Evolutionary conservation across 2,888 invertebrate species (phyloP).

Genomic region (Drosophila anomelani): DNA sequence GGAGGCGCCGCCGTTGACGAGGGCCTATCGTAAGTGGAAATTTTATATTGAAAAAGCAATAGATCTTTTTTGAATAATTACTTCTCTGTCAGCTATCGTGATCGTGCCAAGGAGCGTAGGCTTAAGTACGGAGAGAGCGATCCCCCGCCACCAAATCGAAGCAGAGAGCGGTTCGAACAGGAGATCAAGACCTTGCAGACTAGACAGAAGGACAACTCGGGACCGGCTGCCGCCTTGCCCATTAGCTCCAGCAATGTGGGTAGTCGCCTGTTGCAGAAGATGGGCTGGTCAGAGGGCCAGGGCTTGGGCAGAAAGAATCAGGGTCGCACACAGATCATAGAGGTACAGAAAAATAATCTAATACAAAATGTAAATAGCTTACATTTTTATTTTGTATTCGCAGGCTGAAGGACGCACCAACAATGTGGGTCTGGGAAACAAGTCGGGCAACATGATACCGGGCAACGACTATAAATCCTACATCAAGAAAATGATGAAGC

Average conservation of each 20-base stretch:
- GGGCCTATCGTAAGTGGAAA: slow-evolving; percentile 59
- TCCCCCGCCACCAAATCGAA: slow-evolving; percentile 88
- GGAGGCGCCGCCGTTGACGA: slow-evolving; percentile 33
- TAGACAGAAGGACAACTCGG: slow-evolving; percentile 71
- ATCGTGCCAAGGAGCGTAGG: slow-evolving; percentile 97
- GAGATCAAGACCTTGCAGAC: slow-evolving; percentile 85
- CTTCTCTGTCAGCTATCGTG: slow-evolving; percentile 88
- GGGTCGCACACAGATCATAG: slow-evolving; percentile 96
- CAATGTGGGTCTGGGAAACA: slow-evolving; percentile 94
- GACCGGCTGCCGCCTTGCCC: slow-evolving; percentile 82
- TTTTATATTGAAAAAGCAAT: too few relatives aligned
- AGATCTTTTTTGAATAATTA: background rate
- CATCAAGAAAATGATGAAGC: slow-evolving; percentile 85
- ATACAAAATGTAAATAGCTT: background rate
- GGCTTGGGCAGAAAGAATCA: slow-evolving; percentile 97
- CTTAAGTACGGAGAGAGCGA: slow-evolving; percentile 96
- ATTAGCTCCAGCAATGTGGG: slow-evolving; percentile 96
- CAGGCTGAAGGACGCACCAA: slow-evolving; percentile 86
- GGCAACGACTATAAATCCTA: slow-evolving; percentile 85
- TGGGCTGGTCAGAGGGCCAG: slow-evolving; percentile 99
- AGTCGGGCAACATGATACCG: slow-evolving; percentile 84
- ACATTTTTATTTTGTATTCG: background rate
- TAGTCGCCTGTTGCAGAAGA: slow-evolving; percentile 97
- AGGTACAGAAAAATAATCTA: slow-evolving; percentile 85
- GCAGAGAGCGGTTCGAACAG: slow-evolving; percentile 90